Percentiles rank a stretch among this genome's conserved stretches.
Evolutionary conservation across 2,888 invertebrate genomes (phyloP).

Genomic region (Achlya flavicornis): DNA sequence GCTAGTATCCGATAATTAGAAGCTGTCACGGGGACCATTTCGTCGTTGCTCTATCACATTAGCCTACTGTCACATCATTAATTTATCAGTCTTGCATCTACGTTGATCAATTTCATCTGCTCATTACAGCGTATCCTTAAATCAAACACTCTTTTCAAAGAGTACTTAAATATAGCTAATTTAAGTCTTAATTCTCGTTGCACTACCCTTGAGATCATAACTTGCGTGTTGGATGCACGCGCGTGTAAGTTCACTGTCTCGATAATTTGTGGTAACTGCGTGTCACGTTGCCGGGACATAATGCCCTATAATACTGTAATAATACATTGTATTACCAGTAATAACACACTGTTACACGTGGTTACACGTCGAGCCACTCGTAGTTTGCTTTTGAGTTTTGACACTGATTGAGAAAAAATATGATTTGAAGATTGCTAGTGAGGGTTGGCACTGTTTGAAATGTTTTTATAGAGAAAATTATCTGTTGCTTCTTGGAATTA

Average conservation of each 20-base stretch:
- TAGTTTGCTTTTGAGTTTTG: constrained; percentile 18
- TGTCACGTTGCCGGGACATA: constrained; percentile 27
- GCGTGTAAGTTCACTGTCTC: constrained; percentile 19
- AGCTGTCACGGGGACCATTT: no score
- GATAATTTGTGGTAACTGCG: constrained; percentile 45
- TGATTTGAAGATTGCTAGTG: constrained; percentile 18
- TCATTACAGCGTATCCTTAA: no score
- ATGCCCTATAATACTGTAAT: constrained; percentile 30
- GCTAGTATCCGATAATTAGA: no score
- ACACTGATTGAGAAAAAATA: constrained; percentile 23
- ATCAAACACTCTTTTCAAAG: no score
- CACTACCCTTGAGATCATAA: background rate
- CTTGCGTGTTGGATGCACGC: constrained; percentile 18
- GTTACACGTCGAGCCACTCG: constrained; percentile 24
- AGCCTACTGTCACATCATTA: no score
- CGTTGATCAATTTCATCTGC: no score
- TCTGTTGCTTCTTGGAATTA: no score
- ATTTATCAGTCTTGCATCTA: no score
- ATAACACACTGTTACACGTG: constrained; percentile 27
- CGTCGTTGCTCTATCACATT: no score
- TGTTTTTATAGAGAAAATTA: no score
- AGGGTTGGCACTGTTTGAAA: background rate
- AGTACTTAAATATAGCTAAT: no score
- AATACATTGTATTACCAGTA: constrained; percentile 19
- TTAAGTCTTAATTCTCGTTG: no score